Evolutionary conservation across 2,888 invertebrate species (phyloP).

Genomic region (Diploptera punctata): DNA sequence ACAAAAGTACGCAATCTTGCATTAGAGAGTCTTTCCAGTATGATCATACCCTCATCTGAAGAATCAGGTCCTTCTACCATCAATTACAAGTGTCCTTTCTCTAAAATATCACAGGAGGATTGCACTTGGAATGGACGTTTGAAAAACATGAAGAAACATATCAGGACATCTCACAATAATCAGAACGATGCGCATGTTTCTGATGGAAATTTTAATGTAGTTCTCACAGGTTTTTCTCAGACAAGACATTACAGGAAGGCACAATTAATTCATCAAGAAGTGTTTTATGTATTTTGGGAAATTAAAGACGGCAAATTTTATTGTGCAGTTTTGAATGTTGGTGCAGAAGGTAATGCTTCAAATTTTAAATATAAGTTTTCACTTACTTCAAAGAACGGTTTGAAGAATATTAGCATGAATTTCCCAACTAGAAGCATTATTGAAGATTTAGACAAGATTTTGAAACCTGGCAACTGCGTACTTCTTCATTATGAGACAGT

Average conservation of each 20-base stretch:
- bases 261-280: not conserved
- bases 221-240: not conserved
- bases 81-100: too few species aligned
- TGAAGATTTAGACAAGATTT: not conserved
- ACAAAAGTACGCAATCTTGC: not conserved
- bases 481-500: slow-evolving; percentile 2
- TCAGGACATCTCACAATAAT: too few species aligned
- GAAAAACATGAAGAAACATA: too few species aligned
- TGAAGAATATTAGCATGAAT: not conserved
- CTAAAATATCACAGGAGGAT: too few species aligned
- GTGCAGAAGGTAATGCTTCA: not conserved
- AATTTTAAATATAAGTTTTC: not conserved
- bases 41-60: not conserved
- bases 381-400: not conserved
- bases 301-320: not conserved
- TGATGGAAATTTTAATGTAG: not conserved
- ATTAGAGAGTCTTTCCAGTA: not conserved
- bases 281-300: slow-evolving; percentile 2
- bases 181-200: too few species aligned
- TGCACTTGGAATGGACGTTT: too few species aligned
- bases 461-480: not conserved
- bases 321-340: not conserved
- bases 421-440: not conserved
- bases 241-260: not conserved
- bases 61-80: too few species aligned